A percentile compares a stretch with the other conserved stretches of the same genome.
phyloP scores from a whole-genome alignment of 1,140 invertebrate genomes.

The Caerostris darwini region DNA sequence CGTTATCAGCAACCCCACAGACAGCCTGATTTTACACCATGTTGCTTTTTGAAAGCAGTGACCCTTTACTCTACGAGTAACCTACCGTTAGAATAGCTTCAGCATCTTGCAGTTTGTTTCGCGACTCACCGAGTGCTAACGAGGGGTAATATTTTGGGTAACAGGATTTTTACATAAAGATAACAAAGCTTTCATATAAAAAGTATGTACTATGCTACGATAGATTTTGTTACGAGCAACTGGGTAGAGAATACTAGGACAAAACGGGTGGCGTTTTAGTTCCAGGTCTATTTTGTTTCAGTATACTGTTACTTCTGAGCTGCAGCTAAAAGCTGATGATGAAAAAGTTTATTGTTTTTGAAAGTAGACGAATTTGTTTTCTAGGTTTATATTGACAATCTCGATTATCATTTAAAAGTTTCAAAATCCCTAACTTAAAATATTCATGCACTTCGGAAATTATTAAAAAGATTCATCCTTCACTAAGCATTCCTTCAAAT shows the following conservation, averaged over 20 bases:
- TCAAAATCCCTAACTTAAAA: too few relatives aligned
- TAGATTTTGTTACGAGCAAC: slow-evolving; percentile 26
- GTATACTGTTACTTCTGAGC: not conserved
- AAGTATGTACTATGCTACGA: slow-evolving; percentile 1
- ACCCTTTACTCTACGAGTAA: slow-evolving; percentile 33
- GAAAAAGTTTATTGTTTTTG: too few relatives aligned
- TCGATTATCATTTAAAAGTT: too few relatives aligned
- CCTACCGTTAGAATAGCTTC: not conserved
- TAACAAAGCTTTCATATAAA: slow-evolving; percentile 36
- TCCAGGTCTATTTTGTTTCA: not conserved
- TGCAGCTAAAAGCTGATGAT: too few relatives aligned
- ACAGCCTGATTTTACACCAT: slow-evolving; percentile 73
- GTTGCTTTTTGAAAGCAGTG: slow-evolving; percentile 61
- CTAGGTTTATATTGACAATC: too few relatives aligned
- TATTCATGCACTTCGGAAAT: too few relatives aligned
- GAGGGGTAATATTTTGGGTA: slow-evolving; percentile 45
- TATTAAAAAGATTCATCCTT: too few relatives aligned
- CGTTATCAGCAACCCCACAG: slow-evolving; percentile 70
- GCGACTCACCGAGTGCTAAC: slow-evolving; percentile 68
- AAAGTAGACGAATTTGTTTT: too few relatives aligned
- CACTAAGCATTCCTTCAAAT: too few relatives aligned
- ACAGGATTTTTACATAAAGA: slow-evolving; percentile 72
- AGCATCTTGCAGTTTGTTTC: slow-evolving; percentile 50
- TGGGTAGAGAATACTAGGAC: not conserved
- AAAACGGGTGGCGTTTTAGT: too few relatives aligned